Conservation (phyloP, 2,113 vertebrate species). For the Leptobrachium leishanense region DNA sequence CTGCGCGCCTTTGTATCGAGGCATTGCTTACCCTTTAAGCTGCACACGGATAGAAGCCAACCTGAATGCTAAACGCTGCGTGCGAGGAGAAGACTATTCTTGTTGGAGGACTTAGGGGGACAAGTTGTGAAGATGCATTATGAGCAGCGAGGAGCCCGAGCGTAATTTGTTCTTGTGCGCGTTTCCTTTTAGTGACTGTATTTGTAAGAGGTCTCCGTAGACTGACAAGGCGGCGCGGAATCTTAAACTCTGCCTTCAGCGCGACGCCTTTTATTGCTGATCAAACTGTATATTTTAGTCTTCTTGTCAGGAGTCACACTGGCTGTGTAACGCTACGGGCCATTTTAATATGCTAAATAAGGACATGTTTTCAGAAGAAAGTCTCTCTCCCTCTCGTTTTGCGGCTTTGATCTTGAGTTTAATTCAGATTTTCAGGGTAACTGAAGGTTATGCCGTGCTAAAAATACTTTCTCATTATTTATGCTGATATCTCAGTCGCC, state of each 20-base stretch:
- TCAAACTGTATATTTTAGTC: slow-evolving; percentile 33
- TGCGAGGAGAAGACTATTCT: not conserved
- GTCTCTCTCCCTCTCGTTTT: not conserved
- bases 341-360: slow-evolving; percentile 40
- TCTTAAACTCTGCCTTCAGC: slow-evolving; percentile 35
- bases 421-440: slow-evolving; percentile 38
- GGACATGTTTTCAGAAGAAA: slow-evolving; percentile 42
- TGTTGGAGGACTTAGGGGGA: not conserved
- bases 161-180: slow-evolving; percentile 9
- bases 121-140: slow-evolving; percentile 16
- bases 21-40: too few relatives aligned
- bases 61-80: not conserved
- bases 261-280: slow-evolving; percentile 30
- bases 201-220: slow-evolving; percentile 29
- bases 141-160: not conserved
- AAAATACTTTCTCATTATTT: slow-evolving; percentile 37
- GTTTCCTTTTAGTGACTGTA: slow-evolving; percentile 5
- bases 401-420: slow-evolving; percentile 35
- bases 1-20: too few relatives aligned
- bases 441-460: slow-evolving; percentile 40
- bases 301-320: slow-evolving; percentile 41
- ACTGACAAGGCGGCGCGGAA: slow-evolving; percentile 21
- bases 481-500: slow-evolving; percentile 14
- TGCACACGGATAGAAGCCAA: too few relatives aligned
- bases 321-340: slow-evolving; percentile 26